Base-by-base conservation (phyloP, 1,140 invertebrate species). In the Eriocheir sinensis region DNA sequence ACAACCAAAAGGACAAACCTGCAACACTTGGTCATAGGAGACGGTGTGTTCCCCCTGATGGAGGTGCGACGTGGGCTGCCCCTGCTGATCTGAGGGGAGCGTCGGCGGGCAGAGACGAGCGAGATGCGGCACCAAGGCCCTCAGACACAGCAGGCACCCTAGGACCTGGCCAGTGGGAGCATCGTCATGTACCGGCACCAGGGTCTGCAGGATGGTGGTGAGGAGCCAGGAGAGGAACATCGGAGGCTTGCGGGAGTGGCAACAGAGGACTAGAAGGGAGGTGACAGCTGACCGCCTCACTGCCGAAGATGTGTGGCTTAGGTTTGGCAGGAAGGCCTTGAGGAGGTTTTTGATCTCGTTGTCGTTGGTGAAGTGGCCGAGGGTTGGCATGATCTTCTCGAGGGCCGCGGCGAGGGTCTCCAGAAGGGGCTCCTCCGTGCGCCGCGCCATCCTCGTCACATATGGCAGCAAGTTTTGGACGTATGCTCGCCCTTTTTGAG, bases 361-460 rank as follows among this genome's bases (percentile, higher is more conserved):
- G 96, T 98, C 98, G 96, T 97, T 98, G 83, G 98, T 97, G 96
- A 98, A 98, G 86, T 97, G 97, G 95, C 98, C 98, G 32, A 98
- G 96, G 91, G 98, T 97, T 95, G 97, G 97, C 85, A 98, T 97
- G 90, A 98, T 98, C 96, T 98, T 97, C 44, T 97, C 97, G 95
- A 98, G 97, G 79, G 98, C 97, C 91, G 97, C 96, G 3, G 97
- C 97, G 6, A 98, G 96, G 2, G 98, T 98, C 96, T 98, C 98
- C 95, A 98, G 97, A 3, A 98, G 97, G 38, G 97, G 96, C 95
- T 98, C 98, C 96, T 98, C 98, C 81, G 97, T 97, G 80, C 98
- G 97, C 95, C 97, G 97, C 12, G 97, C 97, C 90, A 98, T 98
- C 79, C 97, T 97, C 2, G 97, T 97, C 95, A 98, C 97, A 96